Evolutionary conservation across 2,888 invertebrate genomes (phyloP).

Genomic region (Oligia strigilis): DNA sequence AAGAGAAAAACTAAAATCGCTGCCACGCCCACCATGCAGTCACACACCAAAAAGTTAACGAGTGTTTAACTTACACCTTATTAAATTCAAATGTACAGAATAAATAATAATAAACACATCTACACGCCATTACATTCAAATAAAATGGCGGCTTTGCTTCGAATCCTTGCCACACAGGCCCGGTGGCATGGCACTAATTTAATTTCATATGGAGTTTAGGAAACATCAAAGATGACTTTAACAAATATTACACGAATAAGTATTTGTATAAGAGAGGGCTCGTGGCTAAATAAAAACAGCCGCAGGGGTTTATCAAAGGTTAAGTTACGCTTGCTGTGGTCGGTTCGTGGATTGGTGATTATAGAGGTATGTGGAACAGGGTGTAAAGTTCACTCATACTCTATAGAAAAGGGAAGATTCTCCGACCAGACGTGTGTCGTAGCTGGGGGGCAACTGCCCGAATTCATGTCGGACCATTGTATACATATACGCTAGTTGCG

Average conservation of each 20-base stretch:
- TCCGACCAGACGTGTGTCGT: no score
- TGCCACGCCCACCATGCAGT: constrained; percentile 25
- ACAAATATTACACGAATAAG: constrained; percentile 30
- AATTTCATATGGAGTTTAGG: constrained; percentile 45
- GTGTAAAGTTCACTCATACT: no score
- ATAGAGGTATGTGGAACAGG: no score
- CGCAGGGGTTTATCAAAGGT: no score
- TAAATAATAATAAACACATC: constrained; percentile 70
- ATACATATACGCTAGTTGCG: no score
- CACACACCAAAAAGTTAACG: constrained; percentile 65
- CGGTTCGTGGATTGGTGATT: no score
- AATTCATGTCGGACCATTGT: no score
- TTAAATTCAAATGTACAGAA: constrained; percentile 61
- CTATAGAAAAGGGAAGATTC: no score
- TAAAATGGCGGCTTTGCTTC: constrained; percentile 54
- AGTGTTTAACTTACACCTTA: constrained; percentile 61
- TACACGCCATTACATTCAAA: constrained; percentile 56
- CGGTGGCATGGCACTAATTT: constrained; percentile 50
- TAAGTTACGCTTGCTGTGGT: no score
- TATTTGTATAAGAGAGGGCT: no score
- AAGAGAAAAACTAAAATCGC: constrained; percentile 4
- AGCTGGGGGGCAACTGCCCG: no score
- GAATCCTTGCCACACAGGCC: constrained; percentile 38
- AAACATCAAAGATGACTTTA: constrained; percentile 48
- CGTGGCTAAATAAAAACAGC: no score